phyloP scores from a whole-genome alignment of 2,797 vertebrate species.

The Monodelphis domestica region DNA sequence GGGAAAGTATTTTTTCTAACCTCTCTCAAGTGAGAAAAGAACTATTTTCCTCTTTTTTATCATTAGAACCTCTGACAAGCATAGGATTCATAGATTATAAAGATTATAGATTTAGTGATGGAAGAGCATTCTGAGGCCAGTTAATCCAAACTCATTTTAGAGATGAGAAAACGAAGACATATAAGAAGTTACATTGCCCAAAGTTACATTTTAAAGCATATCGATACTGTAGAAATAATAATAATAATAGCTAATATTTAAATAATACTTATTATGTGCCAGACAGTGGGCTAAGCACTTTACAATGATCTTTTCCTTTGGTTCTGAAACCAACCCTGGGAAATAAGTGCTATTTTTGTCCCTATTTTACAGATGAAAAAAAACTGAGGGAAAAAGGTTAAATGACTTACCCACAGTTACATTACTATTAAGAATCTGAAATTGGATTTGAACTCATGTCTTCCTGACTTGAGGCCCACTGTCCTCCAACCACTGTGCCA shows the following conservation, averaged over 20 bases:
- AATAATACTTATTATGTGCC: background rate
- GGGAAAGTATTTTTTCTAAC: slow-evolving; percentile 31
- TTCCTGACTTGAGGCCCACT: background rate
- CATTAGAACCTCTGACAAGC: background rate
- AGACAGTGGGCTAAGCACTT: background rate
- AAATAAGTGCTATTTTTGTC: background rate
- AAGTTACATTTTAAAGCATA: background rate
- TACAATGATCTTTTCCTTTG: no score
- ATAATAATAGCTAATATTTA: background rate
- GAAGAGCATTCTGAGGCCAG: background rate
- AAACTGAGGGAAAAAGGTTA: no score
- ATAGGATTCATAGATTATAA: background rate
- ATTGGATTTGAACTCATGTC: background rate
- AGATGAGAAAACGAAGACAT: background rate
- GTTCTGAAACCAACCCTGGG: background rate
- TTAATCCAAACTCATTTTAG: no score
- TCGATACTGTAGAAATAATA: background rate
- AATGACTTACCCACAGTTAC: background rate
- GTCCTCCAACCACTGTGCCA: no score
- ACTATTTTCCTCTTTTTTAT: background rate
- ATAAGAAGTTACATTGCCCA: background rate
- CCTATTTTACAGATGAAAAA: background rate
- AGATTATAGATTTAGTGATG: background rate
- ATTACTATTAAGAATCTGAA: background rate
- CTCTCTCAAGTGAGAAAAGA: background rate